Base-by-base conservation (phyloP, 2,113 vertebrate species). In the Alectura lathami region DNA sequence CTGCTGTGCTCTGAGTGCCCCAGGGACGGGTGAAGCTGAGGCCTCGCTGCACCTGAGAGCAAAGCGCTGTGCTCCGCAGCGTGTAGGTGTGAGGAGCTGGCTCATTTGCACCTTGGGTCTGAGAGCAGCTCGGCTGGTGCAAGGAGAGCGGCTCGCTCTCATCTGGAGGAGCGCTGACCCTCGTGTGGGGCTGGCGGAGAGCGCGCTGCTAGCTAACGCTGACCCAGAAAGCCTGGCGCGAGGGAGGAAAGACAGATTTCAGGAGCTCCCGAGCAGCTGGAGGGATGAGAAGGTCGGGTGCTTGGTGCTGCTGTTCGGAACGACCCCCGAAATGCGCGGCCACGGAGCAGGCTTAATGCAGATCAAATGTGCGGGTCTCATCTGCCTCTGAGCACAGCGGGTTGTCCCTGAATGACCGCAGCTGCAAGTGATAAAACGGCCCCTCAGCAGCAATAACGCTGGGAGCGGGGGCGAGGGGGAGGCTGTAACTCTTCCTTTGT, bases 401-500 rank as follows among this genome's bases (percentile, higher is more conserved):
- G 89, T 79, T 34, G 54, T 91, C 90, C 2, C 88, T 26, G 24
- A 94, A 93, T 86, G 69, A 75, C 84, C 60, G 24, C 96, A 97
- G 97, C 97, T 98, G 96, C 92, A 90, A 80, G 97, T 86, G 95
- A 93, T 97, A 91, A 97, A 97, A 93, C 17, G 10, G 74, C 78
- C 80, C 75, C 70, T 74, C 51, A 26, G 75, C 51, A 23, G 95
- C 92, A 69, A 36, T 67, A 84, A 84, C 42, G 89, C n/a, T 60
- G 87, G 80, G 51, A 76, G 73, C 69, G 86, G 23, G 50, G 72
- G 93, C 88, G 69, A 60, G 83, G 84, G 83, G 64, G 47, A 59
- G 38, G 68, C 89, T 50, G 11, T 83, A 45, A 84, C 69, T 64
- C 62, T 89, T 13, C 66, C 80, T 95, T 81, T 95, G 87, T 93